Conservation (phyloP, 2,888 invertebrate genomes). For the Lycocerus yunnanus region DNA sequence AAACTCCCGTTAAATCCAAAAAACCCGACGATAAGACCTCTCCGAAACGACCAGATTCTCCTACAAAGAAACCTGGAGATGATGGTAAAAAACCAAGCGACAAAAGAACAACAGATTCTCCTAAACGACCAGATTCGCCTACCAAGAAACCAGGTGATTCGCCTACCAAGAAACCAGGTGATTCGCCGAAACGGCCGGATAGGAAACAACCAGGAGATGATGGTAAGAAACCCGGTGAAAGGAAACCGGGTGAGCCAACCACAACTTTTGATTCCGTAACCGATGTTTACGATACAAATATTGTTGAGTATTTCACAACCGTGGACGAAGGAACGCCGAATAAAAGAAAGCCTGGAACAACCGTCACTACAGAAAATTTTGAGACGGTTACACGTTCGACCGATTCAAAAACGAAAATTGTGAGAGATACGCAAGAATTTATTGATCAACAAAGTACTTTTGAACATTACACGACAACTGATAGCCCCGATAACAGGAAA, state of each 20-base stretch:
- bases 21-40: constrained; percentile 7
- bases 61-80: not conserved
- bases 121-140: constrained; percentile 10
- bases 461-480: constrained; percentile 14
- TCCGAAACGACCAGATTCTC: constrained; percentile 9
- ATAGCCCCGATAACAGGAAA: not conserved
- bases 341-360: not conserved
- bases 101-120: not conserved
- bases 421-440: constrained; percentile 35
- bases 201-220: not conserved
- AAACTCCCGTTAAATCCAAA: constrained; percentile 39
- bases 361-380: constrained; percentile 21
- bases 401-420: constrained; percentile 31
- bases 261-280: constrained; percentile 5
- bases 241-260: not conserved
- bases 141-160: not conserved
- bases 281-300: not conserved
- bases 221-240: not conserved
- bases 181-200: not conserved
- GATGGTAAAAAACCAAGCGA: not conserved
- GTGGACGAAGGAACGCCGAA: no score
- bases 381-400: constrained; percentile 27
- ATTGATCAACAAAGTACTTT: constrained; percentile 29
- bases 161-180: not conserved
- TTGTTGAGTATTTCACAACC: not conserved